Evolutionary conservation across 2,797 vertebrate genomes (phyloP).

Genomic region (Pitangus sulphuratus): DNA sequence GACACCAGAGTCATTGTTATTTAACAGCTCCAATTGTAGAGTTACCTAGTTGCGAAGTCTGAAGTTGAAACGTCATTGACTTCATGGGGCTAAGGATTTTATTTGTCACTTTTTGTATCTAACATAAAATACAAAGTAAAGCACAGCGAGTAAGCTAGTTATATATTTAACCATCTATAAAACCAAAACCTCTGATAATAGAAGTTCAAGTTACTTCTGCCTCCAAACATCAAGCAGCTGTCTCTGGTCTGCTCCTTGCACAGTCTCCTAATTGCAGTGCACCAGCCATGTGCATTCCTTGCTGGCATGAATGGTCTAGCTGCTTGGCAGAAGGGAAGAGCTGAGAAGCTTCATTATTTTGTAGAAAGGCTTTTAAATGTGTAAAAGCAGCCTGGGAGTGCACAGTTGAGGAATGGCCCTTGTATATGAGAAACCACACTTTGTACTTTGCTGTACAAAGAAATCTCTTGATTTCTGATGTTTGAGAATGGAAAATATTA

Average conservation of each 20-base stretch:
- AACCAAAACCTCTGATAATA: neutral
- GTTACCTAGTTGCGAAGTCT: neutral
- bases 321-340: neutral
- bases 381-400: neutral
- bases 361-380: neutral
- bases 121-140: neutral
- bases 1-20: neutral
- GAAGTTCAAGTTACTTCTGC: neutral
- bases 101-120: neutral
- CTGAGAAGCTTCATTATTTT: neutral
- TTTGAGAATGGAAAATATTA: neutral
- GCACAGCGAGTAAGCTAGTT: neutral
- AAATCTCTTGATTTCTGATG: neutral
- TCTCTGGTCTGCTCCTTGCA: neutral
- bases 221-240: neutral
- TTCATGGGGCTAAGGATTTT: neutral
- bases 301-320: neutral
- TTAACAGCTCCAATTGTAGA: neutral
- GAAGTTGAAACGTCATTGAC: neutral
- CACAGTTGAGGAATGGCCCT: neutral
- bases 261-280: neutral
- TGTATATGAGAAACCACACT: neutral
- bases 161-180: neutral
- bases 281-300: neutral
- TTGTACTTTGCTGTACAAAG: neutral